Base-by-base conservation (phyloP, 2,113 vertebrate species). In the Barbus barbus region DNA sequence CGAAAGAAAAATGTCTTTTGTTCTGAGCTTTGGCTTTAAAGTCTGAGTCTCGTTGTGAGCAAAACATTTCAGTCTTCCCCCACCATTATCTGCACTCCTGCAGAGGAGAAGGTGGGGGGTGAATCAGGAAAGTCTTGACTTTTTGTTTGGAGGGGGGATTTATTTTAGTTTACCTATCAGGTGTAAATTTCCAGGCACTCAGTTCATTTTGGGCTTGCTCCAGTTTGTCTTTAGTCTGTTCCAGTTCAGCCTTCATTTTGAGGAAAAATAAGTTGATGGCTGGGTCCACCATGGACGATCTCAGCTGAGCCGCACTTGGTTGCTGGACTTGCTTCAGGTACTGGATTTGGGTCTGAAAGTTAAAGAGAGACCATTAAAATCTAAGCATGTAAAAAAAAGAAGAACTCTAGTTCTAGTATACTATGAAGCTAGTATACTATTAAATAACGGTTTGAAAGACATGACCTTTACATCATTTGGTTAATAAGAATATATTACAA, bases 201-300 rank as follows among this genome's bases (percentile, higher is more conserved):
- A 99, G 97, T 99, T 99, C 98, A 99, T 99, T 99, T 98, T 98
- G 97, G 95, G 97, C 98, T 98, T 99, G 98, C 97, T 99, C 97
- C 97, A 99, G 97, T 99, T 99, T 99, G 97, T 98, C 98, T 98
- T 98, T 99, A 96, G 97, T 98, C 97, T 98, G 98, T 98, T 99
- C 97, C 96, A 99, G 96, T 98, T 99, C 98, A 89, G 94, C 95
- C 98, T 99, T 99, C 98, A 99, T 99, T 98, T 99, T 99, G 95
- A 98, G 96, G 97, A 99, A 99, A 98, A 99, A 98, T 95, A 99
- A 98, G 96, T 98, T 99, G 97, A 99, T 98, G 92, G 97, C 97
- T 78, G 98, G 98, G 92, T 99, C 98, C 90, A 98, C 97, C 97
- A 99, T 98, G 92, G 97, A 97, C 85, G 97, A 96, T 95, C 98